Evolutionary conservation across 2,888 invertebrate species (phyloP), one percentile per base, ranked within the genome.

Genomic region (Drosophila quinaria): DNA sequence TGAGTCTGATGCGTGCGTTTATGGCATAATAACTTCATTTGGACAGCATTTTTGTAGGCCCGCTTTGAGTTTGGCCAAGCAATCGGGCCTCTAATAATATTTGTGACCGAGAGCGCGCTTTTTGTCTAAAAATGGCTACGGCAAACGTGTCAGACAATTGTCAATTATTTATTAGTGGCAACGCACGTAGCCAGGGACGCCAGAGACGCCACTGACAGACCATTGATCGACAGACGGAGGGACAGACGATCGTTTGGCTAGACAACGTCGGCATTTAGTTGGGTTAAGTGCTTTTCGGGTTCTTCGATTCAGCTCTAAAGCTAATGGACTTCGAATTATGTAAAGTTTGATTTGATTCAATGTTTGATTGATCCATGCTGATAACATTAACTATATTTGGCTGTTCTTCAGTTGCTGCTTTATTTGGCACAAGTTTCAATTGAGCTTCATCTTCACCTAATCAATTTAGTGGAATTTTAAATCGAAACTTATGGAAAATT

Each of bases 1-100:
- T 35, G 44, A 72, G 76, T 61, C 84, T 89, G 89, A 89, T 91
- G 90, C 90, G 91, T 91, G 90, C 91, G 90, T 88, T 91, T 91
- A 90, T 91, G 90, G 91, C 90, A 91, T 91, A 91, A 91, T 91
- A 91, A 91, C 90, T 91, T 91, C 90, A 91, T 91, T 91, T 91
- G 85, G 91, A 87, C 89, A 84, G 78, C 87, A 70, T 87, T 82
- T 78, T 83, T 80, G 87, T 72, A 47, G 76, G 62, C 65, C 39
- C 13, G 56, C 37, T 39, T 13, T 31, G 33, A 33, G 35, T 59
- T 70, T 61, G 73, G 58, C 62, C 47, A 62, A 54, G 72, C 74
- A 69, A 54, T 76, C 64, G 52, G 39, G 55, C 47, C 61, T 78
- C 70, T 62, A 78, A 75, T 75, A 78, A 50, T 50, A 50, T 50